Conservation (phyloP, 1,140 invertebrate genomes). For the Sitobion miscanthi region DNA sequence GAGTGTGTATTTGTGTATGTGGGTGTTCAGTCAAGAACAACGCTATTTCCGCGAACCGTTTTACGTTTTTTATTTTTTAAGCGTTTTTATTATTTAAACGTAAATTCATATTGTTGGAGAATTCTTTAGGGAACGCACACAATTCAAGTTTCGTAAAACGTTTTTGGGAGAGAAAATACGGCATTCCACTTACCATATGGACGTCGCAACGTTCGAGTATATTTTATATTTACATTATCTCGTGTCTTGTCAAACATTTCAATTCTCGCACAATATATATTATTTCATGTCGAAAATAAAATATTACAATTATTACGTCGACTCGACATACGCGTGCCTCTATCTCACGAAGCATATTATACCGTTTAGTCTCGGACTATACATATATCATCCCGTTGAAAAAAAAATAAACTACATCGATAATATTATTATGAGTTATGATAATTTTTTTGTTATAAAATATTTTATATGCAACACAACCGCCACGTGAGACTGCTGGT, state of each 20-base stretch:
- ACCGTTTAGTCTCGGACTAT: background rate
- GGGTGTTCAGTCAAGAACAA: background rate
- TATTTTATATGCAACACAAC: background rate
- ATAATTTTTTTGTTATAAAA: background rate
- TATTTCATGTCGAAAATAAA: background rate
- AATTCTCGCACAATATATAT: background rate
- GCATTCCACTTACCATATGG: background rate
- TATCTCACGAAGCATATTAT: background rate
- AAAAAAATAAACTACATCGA: background rate
- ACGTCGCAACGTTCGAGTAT: background rate
- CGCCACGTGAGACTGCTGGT: background rate
- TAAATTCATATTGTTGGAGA: slow-evolving; percentile 9
- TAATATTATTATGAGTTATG: background rate
- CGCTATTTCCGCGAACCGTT: background rate
- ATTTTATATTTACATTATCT: background rate
- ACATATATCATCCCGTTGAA: background rate
- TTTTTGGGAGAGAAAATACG: background rate
- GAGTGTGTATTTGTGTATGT: background rate
- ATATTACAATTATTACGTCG: background rate
- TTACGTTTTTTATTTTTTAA: background rate
- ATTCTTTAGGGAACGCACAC: background rate
- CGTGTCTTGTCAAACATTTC: background rate
- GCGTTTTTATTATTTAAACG: background rate
- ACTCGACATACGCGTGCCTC: background rate
- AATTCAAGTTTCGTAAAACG: background rate